A percentile compares a stretch with the other conserved stretches of the same genome.
Evolutionary conservation across 2,113 vertebrate species (phyloP).

Genomic region (Corvus cornix): DNA sequence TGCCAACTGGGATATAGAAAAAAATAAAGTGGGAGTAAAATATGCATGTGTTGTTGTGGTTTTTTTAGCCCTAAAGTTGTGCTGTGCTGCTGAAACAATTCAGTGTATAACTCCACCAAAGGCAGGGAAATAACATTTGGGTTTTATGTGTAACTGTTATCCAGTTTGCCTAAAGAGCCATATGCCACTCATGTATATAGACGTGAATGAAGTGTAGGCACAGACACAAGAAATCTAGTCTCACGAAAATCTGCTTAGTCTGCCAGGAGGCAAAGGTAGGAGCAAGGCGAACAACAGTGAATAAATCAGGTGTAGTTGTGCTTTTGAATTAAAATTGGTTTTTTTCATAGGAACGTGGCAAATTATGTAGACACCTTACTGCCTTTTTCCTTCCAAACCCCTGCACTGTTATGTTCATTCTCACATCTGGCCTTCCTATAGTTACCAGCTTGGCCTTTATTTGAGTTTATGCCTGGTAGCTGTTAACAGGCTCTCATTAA

Average conservation of each 20-base stretch:
- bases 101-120: background rate
- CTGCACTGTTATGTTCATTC: background rate
- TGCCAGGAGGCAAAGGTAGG: background rate
- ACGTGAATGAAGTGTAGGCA: background rate
- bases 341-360: background rate
- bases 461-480: background rate
- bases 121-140: background rate
- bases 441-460: background rate
- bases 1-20: background rate
- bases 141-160: background rate
- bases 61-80: background rate
- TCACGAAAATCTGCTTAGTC: background rate
- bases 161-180: background rate
- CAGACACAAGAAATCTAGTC: background rate
- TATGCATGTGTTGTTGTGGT: background rate
- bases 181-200: background rate
- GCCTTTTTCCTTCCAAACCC: background rate
- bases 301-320: background rate
- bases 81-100: background rate
- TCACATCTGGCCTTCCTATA: background rate
- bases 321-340: background rate
- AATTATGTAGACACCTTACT: background rate
- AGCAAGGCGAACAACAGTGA: background rate
- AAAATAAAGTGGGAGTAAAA: background rate
- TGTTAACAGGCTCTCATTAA: background rate